phyloP scores from a whole-genome alignment of 1,140 invertebrate genomes.

The Pristionchus pacificus region DNA sequence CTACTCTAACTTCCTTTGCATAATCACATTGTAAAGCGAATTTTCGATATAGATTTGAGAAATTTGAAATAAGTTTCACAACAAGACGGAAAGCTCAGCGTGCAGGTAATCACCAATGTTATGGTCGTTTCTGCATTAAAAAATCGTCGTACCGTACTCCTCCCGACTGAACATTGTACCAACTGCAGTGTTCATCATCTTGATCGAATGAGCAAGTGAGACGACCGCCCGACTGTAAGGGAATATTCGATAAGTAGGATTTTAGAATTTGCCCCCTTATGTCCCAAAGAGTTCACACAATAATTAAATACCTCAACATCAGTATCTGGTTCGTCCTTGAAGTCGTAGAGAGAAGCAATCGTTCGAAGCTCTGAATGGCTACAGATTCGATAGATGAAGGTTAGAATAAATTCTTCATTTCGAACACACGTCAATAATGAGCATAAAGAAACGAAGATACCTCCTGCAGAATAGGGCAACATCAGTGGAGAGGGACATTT shows the following conservation, averaged over 20 bases:
- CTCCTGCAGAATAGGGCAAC: background rate
- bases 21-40: background rate
- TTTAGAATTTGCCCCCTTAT: background rate
- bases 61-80: background rate
- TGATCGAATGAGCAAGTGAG: slow-evolving; percentile 28
- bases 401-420: no score
- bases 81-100: background rate
- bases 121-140: background rate
- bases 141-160: background rate
- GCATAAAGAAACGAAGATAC: no score
- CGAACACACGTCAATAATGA: no score
- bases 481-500: background rate
- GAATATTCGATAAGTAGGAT: background rate
- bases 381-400: background rate
- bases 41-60: background rate
- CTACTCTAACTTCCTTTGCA: no score
- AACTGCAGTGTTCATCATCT: slow-evolving; percentile 26
- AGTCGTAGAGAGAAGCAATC: background rate
- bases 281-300: no score
- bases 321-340: background rate
- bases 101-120: background rate
- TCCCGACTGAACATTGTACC: slow-evolving; percentile 19
- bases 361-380: background rate
- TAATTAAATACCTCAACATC: background rate
- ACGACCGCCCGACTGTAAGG: slow-evolving; percentile 16